These are phyloP conservation scores for Aricia agestis DNA, from an alignment of 1,140 invertebrate species.

Conservation along the genomic window DNA sequence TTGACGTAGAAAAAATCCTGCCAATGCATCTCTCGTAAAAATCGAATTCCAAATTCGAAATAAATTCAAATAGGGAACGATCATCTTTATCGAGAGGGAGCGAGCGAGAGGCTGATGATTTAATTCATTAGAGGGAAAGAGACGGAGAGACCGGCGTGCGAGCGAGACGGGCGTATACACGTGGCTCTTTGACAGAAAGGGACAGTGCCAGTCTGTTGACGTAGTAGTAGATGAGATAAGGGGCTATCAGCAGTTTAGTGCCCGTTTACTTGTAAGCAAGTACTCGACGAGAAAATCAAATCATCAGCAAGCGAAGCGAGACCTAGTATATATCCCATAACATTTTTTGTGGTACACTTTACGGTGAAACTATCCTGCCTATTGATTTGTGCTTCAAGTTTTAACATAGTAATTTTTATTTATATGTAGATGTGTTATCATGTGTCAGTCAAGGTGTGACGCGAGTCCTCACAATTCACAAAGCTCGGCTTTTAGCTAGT, in stretches of 20 bases:
- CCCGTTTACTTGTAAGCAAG: conserved; percentile 47
- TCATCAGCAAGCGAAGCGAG: no score
- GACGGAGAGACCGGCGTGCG: conserved; percentile 44
- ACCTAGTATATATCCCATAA: no score
- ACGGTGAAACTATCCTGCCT: no score
- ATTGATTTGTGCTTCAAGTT: no score
- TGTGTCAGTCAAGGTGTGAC: no score
- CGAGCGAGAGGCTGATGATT: conserved; percentile 66
- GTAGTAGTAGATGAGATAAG: conserved; percentile 73
- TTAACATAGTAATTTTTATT: no score
- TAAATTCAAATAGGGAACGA: conserved; percentile 68
- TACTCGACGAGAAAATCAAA: conserved; percentile 34
- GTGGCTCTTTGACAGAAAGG: conserved; percentile 34
- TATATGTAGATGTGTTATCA: no score
- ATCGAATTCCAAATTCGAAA: conserved; percentile 59
- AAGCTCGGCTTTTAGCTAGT: no score
- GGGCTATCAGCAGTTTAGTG: conserved; percentile 63
- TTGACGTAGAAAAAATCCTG: conserved; percentile 10
- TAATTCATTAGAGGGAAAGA: conserved; percentile 66
- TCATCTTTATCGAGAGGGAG: conserved; percentile 60
- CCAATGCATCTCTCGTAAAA: conserved; percentile 33
- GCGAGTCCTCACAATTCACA: no score
- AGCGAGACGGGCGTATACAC: conserved; percentile 35
- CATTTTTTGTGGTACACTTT: no score
- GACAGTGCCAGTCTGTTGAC: conserved; percentile 62